These are phyloP conservation scores for Lepidonotus clava DNA, from an alignment of 2,888 invertebrate species.

Conservation along the genomic window DNA sequence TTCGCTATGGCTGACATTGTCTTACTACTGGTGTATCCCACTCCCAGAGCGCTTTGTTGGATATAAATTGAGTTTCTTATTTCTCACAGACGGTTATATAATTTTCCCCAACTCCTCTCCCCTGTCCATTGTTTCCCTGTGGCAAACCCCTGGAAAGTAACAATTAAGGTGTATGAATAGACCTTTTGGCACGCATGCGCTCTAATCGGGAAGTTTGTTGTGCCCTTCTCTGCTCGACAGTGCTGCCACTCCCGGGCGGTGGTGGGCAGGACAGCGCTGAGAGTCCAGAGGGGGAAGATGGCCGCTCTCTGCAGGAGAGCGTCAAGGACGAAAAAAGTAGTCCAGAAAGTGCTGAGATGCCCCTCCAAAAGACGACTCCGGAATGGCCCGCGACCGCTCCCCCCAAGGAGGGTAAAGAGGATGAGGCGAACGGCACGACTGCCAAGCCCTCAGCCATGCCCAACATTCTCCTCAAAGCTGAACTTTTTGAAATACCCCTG, in stretches of 20 bases:
- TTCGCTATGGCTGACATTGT: conserved; percentile 13
- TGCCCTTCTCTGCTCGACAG: background rate
- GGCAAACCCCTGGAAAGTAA: no score
- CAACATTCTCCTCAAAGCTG: background rate
- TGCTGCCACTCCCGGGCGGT: background rate
- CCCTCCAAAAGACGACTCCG: background rate
- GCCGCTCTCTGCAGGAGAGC: background rate
- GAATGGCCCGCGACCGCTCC: background rate
- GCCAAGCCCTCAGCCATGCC: background rate
- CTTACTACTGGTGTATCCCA: no score
- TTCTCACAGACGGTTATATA: no score
- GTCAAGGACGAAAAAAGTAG: background rate
- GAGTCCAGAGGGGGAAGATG: background rate
- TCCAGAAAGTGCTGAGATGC: background rate
- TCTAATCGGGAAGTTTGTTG: background rate
- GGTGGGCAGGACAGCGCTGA: background rate
- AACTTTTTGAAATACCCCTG: background rate
- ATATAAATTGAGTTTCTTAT: no score
- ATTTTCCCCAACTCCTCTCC: no score
- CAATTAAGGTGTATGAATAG: no score
- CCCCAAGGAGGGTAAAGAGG: background rate
- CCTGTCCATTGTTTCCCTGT: no score
- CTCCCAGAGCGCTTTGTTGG: no score
- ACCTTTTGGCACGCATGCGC: no score
- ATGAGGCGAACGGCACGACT: background rate